phyloP scores from a whole-genome alignment of 2,113 vertebrate genomes.

The Nothoprocta pentlandii region DNA sequence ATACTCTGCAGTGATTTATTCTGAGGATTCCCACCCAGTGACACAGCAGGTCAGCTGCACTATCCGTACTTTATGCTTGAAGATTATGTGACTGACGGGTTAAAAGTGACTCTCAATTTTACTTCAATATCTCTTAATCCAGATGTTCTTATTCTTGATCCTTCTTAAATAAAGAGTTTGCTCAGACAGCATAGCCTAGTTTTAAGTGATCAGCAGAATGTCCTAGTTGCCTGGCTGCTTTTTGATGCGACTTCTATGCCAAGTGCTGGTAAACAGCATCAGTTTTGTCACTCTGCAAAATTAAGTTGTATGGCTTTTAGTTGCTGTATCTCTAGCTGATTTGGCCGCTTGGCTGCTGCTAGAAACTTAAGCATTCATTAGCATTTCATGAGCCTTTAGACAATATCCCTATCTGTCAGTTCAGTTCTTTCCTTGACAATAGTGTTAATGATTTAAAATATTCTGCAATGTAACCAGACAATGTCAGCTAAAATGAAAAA shows the following conservation, averaged over 20 bases:
- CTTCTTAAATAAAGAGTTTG: not conserved
- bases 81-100: not conserved
- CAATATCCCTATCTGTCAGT: slow-evolving; percentile 61
- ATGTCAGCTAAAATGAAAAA: slow-evolving; percentile 40
- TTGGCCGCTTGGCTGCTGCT: slow-evolving; percentile 35
- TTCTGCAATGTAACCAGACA: slow-evolving; percentile 61
- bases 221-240: not conserved
- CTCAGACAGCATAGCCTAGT: not conserved
- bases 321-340: slow-evolving; percentile 32
- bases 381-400: slow-evolving; percentile 70
- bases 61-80: not conserved
- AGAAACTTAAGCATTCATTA: slow-evolving; percentile 56
- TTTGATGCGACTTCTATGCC: not conserved
- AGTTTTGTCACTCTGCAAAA: slow-evolving; percentile 19
- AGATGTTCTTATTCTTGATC: not conserved
- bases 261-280: not conserved
- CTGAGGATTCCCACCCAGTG: not conserved
- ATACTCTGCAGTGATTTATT: not conserved
- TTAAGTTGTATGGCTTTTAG: not conserved
- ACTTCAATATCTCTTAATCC: not conserved
- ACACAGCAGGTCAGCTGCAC: not conserved
- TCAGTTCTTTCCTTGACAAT: slow-evolving; percentile 55
- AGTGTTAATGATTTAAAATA: slow-evolving; percentile 73
- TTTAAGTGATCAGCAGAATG: slow-evolving; percentile 6
- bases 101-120: slow-evolving; percentile 8